Conservation (phyloP, 2,113 vertebrate genomes). For the Syrrhaptes paradoxus region DNA sequence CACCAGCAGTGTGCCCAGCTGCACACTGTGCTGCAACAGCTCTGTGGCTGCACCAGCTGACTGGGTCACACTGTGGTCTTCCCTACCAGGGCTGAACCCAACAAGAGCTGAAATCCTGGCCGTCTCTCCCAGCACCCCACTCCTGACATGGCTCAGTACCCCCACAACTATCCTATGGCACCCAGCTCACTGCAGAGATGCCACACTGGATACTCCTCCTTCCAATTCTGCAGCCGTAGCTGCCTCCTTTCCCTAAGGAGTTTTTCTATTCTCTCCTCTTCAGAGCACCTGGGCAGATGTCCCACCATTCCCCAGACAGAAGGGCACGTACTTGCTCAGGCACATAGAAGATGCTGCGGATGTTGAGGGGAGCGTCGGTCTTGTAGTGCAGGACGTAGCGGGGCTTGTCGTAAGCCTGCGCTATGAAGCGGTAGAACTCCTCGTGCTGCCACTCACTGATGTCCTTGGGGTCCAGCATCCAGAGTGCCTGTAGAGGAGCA, state of each 20-base stretch:
- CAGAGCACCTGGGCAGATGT: background rate
- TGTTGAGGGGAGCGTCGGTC: constrained; percentile 92
- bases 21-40: background rate
- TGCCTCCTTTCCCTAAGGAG: background rate
- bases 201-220: background rate
- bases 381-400: constrained; percentile 93
- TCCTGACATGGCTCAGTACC: background rate
- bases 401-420: constrained; percentile 89
- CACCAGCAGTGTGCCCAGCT: background rate
- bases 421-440: constrained; percentile 93
- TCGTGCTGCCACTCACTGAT: constrained; percentile 91
- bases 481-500: constrained; percentile 82
- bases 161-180: background rate
- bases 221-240: background rate
- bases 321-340: constrained; percentile 79
- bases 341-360: constrained; percentile 95
- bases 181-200: background rate
- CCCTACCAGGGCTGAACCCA: background rate
- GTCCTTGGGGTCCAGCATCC: constrained; percentile 95
- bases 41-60: background rate
- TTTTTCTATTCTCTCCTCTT: background rate
- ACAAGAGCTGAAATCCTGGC: background rate
- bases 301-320: background rate
- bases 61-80: background rate
- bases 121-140: background rate